Evolutionary conservation across 2,888 invertebrate species (phyloP), one percentile per base, ranked within the genome.

Genomic region (Miltochrista miniata): DNA sequence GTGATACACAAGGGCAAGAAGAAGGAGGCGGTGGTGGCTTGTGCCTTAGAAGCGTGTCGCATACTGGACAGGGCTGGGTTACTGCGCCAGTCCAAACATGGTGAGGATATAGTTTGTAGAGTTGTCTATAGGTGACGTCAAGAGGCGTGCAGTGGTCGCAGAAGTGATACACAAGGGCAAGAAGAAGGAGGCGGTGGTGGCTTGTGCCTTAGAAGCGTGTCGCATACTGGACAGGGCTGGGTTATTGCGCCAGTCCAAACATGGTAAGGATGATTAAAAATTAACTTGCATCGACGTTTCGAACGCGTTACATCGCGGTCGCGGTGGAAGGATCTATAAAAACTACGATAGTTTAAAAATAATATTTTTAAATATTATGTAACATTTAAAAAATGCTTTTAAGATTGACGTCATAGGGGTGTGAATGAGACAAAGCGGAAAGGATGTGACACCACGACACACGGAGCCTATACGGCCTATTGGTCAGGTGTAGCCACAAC

Each of bases 151-250:
- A 0, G 92, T 98, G 13, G 85, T 95, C 9, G 98, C 98, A 0
- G 98, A 98, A 82, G 96, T 96, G 0, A 90, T 96, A 0, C 96
- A 98, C 49, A 95, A 95, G 56, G 98, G 98, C 0, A 98, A 98
- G 86, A 99, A 98, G 81, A 98, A 98, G 77, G 99, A 99, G 69
- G 96, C 97, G 0, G 97, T 98, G 0, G 84, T 96, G 0, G 97
- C 98, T 44, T 98, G 98, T 81, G 98, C 99, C 0, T 79, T 99
- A 45, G 98, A 99, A 85, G 99, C 99, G 0, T 99, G 99, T 77
- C 90, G 97, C 62, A 94, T 98, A 35, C 92, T 99, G 7, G 99
- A 99, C 81, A 92, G 96, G 34, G 94, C 96, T 52, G 98, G 98
- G 0, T 91, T 98, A 12, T 89, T 99, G 51, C 85, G 98, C 12